These are phyloP conservation scores for Tinamus major DNA, from an alignment of 2,797 vertebrate genomes.

Conservation along the genomic window DNA sequence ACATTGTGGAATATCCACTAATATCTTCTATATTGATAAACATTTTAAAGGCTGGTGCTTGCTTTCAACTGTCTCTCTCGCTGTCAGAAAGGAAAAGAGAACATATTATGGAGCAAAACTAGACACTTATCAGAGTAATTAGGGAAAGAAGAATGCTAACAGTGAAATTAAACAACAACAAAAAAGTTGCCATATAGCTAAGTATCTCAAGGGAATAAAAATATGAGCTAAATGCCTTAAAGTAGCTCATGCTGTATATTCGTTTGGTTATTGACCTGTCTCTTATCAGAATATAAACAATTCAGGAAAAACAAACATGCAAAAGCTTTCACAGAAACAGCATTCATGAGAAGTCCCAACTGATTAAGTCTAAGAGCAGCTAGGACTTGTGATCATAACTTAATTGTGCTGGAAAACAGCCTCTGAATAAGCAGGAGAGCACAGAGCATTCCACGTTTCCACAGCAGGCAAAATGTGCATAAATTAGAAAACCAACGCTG, in stretches of 20 bases:
- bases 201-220: constrained; percentile 42
- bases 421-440: background rate
- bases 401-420: background rate
- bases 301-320: constrained; percentile 49
- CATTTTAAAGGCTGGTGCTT: constrained; percentile 31
- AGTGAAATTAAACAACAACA: background rate
- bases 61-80: constrained; percentile 10
- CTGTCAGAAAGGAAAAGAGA: background rate
- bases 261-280: constrained; percentile 28
- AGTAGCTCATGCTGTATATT: constrained; percentile 33
- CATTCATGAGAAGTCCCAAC: constrained; percentile 16
- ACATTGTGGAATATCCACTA: constrained; percentile 56
- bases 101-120: background rate
- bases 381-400: background rate
- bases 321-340: constrained; percentile 29
- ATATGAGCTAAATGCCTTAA: constrained; percentile 44
- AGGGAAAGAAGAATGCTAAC: background rate
- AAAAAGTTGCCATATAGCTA: constrained; percentile 24
- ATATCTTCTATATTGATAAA: constrained; percentile 53
- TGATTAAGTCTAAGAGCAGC: background rate
- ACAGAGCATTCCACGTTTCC: background rate
- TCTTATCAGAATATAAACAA: constrained; percentile 53
- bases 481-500: background rate
- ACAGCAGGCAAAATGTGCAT: background rate
- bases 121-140: background rate